Evolutionary conservation across 2,888 invertebrate genomes (phyloP).

Genomic region (Cerastoderma edule): DNA sequence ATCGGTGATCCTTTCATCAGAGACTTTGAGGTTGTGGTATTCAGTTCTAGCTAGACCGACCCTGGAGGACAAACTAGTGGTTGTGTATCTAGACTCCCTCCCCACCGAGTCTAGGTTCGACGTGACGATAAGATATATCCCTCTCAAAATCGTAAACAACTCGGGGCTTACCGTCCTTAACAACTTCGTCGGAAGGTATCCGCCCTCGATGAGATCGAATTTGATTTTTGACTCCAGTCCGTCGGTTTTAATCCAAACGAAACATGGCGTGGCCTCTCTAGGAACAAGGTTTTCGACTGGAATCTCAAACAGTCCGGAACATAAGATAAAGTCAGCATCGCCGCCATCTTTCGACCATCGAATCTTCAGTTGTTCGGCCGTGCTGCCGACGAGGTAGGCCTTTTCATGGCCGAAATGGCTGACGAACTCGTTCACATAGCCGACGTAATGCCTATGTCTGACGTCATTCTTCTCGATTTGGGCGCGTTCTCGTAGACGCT

Average conservation of each 20-base stretch:
- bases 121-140: constrained; percentile 35
- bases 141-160: constrained; percentile 48
- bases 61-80: constrained; percentile 32
- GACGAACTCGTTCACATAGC: constrained; percentile 39
- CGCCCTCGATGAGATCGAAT: constrained; percentile 25
- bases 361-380: constrained; percentile 50
- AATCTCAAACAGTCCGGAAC: constrained; percentile 50
- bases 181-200: constrained; percentile 37
- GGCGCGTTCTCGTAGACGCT: constrained; percentile 31
- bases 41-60: constrained; percentile 44
- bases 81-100: constrained; percentile 28
- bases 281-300: constrained; percentile 45
- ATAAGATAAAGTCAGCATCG: constrained; percentile 58
- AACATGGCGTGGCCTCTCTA: constrained; percentile 52
- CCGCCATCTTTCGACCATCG: constrained; percentile 51
- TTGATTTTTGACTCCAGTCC: background rate
- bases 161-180: constrained; percentile 36
- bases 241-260: constrained; percentile 49
- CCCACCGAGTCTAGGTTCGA: constrained; percentile 29
- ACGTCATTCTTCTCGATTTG: constrained; percentile 34
- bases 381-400: constrained; percentile 57
- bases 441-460: constrained; percentile 34
- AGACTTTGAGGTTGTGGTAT: constrained; percentile 33
- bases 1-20: background rate
- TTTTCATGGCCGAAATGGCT: constrained; percentile 42